Evolutionary conservation across 2,888 invertebrate genomes (phyloP).

Genomic region (Anthrax anthrax): DNA sequence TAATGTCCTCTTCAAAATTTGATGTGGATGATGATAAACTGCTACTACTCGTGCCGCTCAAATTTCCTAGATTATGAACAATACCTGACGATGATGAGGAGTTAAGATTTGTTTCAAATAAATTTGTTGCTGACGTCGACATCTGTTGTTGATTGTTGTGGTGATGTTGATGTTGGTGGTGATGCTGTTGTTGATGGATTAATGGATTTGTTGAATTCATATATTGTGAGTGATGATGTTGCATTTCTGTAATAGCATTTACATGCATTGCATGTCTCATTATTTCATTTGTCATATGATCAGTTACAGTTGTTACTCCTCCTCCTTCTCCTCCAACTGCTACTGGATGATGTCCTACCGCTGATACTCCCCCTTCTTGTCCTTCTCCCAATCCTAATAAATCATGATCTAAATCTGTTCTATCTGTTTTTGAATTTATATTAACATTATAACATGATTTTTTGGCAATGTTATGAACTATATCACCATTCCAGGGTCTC

Average conservation of each 20-base stretch:
- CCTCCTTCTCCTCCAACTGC: too few relatives aligned
- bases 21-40: slow-evolving; percentile 16
- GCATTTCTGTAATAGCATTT: background rate
- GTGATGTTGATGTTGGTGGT: slow-evolving; percentile 16
- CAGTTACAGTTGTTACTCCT: too few relatives aligned
- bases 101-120: slow-evolving; percentile 3
- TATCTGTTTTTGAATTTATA: too few relatives aligned
- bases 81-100: background rate
- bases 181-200: slow-evolving; percentile 7
- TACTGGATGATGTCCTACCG: slow-evolving; percentile 1
- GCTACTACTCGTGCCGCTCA: slow-evolving; percentile 13
- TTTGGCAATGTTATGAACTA: slow-evolving; percentile 10
- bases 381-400: slow-evolving; percentile 11
- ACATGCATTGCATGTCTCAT: slow-evolving; percentile 8
- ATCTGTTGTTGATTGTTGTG: slow-evolving; percentile 22
- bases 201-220: slow-evolving; percentile 8
- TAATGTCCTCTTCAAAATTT: slow-evolving; percentile 48
- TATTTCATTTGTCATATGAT: slow-evolving; percentile 9
- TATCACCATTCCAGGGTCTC: slow-evolving; percentile 14
- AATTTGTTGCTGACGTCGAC: slow-evolving; percentile 16
- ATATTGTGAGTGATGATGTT: slow-evolving; percentile 4
- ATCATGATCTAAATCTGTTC: slow-evolving; percentile 11
- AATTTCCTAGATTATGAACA: too few relatives aligned
- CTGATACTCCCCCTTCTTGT: too few relatives aligned
- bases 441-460: slow-evolving; percentile 12